A percentile compares a stretch with the other conserved stretches of the same genome.
Evolutionary conservation across 2,888 invertebrate genomes (phyloP).

Genomic region (Plemyria rubiginata): DNA sequence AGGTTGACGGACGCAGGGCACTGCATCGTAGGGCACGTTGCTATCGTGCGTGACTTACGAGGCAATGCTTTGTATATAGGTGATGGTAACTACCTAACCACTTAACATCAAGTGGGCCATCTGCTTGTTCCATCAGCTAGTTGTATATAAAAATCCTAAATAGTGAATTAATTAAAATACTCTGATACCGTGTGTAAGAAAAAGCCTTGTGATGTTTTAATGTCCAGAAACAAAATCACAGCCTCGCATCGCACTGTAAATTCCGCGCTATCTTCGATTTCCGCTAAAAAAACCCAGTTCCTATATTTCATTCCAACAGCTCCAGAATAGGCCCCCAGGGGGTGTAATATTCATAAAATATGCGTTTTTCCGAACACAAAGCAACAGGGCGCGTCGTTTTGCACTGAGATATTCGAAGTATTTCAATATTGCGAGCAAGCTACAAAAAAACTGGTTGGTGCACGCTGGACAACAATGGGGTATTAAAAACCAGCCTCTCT

Average conservation of each 20-base stretch:
- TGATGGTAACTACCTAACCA: too few species aligned
- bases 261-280: constrained; percentile 39
- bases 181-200: background rate
- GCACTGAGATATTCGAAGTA: constrained; percentile 62
- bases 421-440: constrained; percentile 60
- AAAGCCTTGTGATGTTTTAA: background rate
- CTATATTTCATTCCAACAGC: constrained; percentile 45
- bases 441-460: constrained; percentile 4
- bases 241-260: background rate
- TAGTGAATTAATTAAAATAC: too few species aligned
- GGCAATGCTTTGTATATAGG: too few species aligned
- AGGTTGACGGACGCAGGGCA: too few species aligned
- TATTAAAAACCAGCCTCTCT: background rate
- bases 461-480: background rate
- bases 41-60: too few species aligned
- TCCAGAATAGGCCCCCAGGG: constrained; percentile 50
- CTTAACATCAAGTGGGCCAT: too few species aligned
- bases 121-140: too few species aligned
- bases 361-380: constrained; percentile 63
- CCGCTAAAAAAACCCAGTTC: constrained; percentile 36
- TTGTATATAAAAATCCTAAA: too few species aligned
- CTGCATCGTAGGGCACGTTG: too few species aligned
- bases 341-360: constrained; percentile 63
- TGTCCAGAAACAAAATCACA: background rate
- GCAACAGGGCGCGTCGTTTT: constrained; percentile 51